Evolutionary conservation across 2,113 vertebrate genomes (phyloP), one percentile per base, ranked within the genome.

Genomic region (Archocentrus centrarchus): DNA sequence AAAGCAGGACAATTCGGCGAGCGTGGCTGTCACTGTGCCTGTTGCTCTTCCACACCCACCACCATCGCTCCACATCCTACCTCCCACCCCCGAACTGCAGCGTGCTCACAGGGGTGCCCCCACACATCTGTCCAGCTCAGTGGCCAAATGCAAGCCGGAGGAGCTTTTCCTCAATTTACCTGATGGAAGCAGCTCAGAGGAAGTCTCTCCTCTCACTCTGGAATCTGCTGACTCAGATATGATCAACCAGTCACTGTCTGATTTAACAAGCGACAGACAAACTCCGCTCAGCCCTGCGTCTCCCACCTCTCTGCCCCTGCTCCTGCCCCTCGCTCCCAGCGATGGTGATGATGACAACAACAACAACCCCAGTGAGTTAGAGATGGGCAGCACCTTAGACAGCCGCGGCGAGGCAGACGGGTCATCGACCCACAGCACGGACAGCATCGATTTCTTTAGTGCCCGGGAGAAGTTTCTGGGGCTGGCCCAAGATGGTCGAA

Each of bases 371-470:
- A 90, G 85, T 1, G 82, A 85, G 81, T 8, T 41, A 7, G 68
- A 59, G 20, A 7, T 10, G 0, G 70, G 64, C 35, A 7, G 30
- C 0, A 15, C 14, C 75, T 64, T 62, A 0, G 80, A 91, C 27
- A 18, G 85, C 76, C 82, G 79, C 1, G 55, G 88, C 2, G 86
- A 90, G 13, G 85, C 91, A 9, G 87, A 94, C 2, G 86, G 80
- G 0, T 95, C 91, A 17, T 92, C 97, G 9, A 95, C 92, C 82
- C 96, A 97, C 87, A 97, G 97, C 82, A 83, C 95, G 0, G 98
- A 99, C 91, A 97, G 97, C 90, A 99, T 99, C 20, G 95, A 98
- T 92, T 99, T 99, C 94, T 96, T 97, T 92, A 99, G 97, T 0
- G 97, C 98, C 86, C 94, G 97, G 57, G 98, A 97, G 77, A 99